Conservation (phyloP, 2,888 invertebrate genomes). For the Trichopoda pennipes region DNA sequence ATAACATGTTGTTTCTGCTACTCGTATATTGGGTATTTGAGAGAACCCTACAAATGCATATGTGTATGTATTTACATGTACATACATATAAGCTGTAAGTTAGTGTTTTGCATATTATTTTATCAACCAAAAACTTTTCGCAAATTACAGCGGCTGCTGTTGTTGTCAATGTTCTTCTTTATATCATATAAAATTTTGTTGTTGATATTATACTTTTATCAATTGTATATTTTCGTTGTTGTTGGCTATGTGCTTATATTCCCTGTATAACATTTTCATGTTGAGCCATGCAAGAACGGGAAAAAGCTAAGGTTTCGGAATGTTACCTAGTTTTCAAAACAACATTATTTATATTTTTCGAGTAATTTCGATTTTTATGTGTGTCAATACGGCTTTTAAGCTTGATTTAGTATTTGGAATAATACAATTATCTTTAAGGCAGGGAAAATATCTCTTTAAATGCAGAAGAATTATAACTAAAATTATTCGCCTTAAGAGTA, state of each 20-base stretch:
- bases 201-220: constrained; percentile 1
- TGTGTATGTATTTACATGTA: background rate
- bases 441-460: too few species aligned
- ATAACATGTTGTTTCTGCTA: too few species aligned
- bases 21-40: too few species aligned
- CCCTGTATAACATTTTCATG: constrained; percentile 21
- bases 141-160: constrained; percentile 32
- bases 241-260: background rate
- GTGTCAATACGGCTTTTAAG: too few species aligned
- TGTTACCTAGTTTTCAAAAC: constrained; percentile 6
- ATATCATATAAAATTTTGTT: constrained; percentile 30
- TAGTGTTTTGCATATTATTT: constrained; percentile 14
- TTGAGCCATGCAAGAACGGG: constrained; percentile 1
- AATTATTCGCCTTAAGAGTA: too few species aligned
- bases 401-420: too few species aligned
- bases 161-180: constrained; percentile 36
- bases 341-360: background rate
- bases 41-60: too few species aligned
- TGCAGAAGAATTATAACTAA: too few species aligned
- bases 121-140: constrained; percentile 49
- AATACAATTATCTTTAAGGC: too few species aligned
- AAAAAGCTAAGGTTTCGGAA: constrained; percentile 15
- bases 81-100: background rate
- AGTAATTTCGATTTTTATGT: background rate
- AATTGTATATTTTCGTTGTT: constrained; percentile 6